These are phyloP conservation scores for Chrysomallon squamiferum DNA, from an alignment of 1,140 invertebrate genomes.

Conservation along the genomic window DNA sequence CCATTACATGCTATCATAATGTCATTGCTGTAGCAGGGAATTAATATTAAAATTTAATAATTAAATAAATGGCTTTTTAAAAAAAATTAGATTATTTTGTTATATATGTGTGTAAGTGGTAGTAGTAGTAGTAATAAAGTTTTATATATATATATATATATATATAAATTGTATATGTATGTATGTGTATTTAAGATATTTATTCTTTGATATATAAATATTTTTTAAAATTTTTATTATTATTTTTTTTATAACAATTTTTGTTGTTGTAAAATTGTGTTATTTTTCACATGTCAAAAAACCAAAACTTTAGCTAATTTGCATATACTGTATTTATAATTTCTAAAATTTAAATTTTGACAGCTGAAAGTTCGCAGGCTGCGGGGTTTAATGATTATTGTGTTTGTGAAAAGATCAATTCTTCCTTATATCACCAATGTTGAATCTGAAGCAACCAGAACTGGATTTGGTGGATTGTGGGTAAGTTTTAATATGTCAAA, in stretches of 20 bases:
- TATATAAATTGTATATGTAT: not conserved
- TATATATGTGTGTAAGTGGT: no score
- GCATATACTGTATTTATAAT: no score
- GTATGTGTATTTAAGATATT: not conserved
- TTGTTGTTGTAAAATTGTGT: not conserved
- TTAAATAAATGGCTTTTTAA: no score
- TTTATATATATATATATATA: not conserved
- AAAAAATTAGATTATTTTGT: no score
- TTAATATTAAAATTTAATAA: no score
- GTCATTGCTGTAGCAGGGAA: no score
- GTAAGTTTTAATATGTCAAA: no score
- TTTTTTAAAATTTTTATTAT: not conserved
- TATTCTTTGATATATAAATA: not conserved
- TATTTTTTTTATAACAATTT: not conserved
- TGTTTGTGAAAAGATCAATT: conserved; percentile 79
- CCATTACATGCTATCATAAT: no score
- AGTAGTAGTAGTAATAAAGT: no score
- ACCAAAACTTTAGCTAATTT: no score
- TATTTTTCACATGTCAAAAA: no score
- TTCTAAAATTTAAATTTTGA: conserved; percentile 1
- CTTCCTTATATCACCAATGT: conserved; percentile 80
- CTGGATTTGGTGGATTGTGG: conserved; percentile 89
- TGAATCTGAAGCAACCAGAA: conserved; percentile 83
- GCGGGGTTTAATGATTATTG: conserved; percentile 34
- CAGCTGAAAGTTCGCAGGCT: conserved; percentile 38